Base-by-base conservation (phyloP, 2,797 vertebrate genomes). In the Aotus griseimembra region DNA sequence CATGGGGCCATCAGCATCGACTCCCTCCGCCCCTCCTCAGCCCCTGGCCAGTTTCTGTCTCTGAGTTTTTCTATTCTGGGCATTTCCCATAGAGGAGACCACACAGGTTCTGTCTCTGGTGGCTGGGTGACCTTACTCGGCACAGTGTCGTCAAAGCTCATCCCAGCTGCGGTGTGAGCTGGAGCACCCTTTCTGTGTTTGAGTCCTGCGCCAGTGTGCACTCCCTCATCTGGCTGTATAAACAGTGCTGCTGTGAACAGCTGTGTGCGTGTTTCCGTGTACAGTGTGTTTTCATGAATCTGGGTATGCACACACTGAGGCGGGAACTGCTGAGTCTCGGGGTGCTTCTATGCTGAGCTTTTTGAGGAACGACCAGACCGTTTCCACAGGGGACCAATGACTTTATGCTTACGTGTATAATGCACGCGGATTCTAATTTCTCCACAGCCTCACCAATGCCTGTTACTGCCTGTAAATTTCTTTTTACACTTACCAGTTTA, bases 341-440 rank as follows among this genome's bases (percentile, higher is more conserved):
- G 36, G 36, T 11, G 9, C 20, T 22, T 72, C 67, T n/a, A 70
- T 1, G 12, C 15, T 22, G 36, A 4, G 17, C 36, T 48, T 39
- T 67, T 13, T 12, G n/a, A 26, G n/a, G 48, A 72, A 8, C n/a
- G 12, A 36, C 46, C 48, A 39, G 64, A 10, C 30, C 44, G 1
- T 39, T 3, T 1, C 61, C 46, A 52, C 83, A 11, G 83, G 0
- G 14, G 20, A 19, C 36, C 20, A 5, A 5, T 36, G 19, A 39
- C 24, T 11, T 39, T 22, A 72, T 1, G 20, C 70, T 39, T 22
- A 9, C 9, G 12, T 39, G 9, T 6, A 36, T 5, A 11, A 24
- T 2, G 4, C n/a, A 20, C 1, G 3, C 1, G 2, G 7, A 33
- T 5, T 64, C 44, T 24, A 0, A 10, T 1, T 10, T 10, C 22